A percentile compares a stretch with the other conserved stretches of the same genome.
These are phyloP conservation scores for Calephelis nemesis DNA, from an alignment of 1,140 invertebrate genomes.

Conservation along the genomic window DNA sequence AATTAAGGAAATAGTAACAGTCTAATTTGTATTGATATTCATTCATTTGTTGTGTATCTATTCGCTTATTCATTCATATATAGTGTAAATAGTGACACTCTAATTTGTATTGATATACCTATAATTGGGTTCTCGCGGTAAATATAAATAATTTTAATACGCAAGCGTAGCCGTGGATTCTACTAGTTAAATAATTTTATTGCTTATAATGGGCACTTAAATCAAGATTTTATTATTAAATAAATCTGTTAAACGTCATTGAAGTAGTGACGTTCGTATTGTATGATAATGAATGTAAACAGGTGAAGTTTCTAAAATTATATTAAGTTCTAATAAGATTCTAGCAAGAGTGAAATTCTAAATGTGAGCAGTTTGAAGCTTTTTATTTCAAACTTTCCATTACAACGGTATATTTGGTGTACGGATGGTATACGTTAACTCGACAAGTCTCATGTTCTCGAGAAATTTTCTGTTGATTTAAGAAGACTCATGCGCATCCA, in stretches of 20 bases:
- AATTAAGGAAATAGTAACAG: no score
- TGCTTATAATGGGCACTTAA: not conserved
- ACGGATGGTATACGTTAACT: conserved; percentile 37
- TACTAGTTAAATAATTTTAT: not conserved
- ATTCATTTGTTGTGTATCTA: no score
- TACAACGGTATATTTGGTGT: conserved; percentile 60
- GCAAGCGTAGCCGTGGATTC: no score
- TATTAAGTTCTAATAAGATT: conserved; percentile 57
- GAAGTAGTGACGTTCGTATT: conserved; percentile 10
- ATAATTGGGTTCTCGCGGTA: no score
- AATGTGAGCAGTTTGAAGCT: conserved; percentile 46
- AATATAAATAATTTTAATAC: no score
- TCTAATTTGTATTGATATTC: no score
- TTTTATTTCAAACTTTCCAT: conserved; percentile 64
- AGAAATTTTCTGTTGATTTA: conserved; percentile 43
- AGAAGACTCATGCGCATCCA: conserved; percentile 43
- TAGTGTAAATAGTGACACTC: no score
- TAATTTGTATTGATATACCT: no score
- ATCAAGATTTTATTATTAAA: conserved; percentile 19
- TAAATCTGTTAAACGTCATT: conserved; percentile 5
- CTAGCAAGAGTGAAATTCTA: conserved; percentile 45
- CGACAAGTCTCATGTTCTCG: conserved; percentile 44
- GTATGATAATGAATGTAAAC: conserved; percentile 18
- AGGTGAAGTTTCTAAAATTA: conserved; percentile 28
- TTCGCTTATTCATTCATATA: no score